phyloP scores from a whole-genome alignment of 2,797 vertebrate species.

The Anguilla pacifica region DNA sequence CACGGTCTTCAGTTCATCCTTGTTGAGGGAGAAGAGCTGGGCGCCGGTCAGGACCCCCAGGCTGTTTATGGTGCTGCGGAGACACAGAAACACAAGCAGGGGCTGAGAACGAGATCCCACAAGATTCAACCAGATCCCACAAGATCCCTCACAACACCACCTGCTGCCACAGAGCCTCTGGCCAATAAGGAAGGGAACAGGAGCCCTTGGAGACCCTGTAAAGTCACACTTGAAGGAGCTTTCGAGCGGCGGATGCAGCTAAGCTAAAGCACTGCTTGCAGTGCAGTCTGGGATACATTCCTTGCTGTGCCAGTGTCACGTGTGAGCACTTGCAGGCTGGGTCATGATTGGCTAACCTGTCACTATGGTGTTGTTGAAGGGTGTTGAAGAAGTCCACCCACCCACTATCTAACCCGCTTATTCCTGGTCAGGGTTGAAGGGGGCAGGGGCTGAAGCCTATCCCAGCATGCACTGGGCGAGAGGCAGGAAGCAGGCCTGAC shows the following conservation, averaged over 20 bases:
- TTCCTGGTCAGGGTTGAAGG: no score
- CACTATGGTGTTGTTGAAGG: no score
- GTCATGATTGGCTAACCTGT: no score
- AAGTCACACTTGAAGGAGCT: neutral
- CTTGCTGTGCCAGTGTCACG: neutral
- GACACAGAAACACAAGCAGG: neutral
- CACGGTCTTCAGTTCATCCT: slow-evolving; percentile 92
- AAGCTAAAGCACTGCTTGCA: neutral
- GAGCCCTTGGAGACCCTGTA: neutral
- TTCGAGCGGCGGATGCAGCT: no score
- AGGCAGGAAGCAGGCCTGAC: slow-evolving; percentile 48
- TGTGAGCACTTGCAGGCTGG: no score
- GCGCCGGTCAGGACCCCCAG: slow-evolving; percentile 92
- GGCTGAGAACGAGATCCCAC: neutral
- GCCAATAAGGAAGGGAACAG: neutral
- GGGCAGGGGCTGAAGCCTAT: no score
- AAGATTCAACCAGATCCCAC: neutral
- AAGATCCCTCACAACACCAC: neutral
- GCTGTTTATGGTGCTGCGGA: slow-evolving; percentile 85
- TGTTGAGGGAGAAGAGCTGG: slow-evolving; percentile 96
- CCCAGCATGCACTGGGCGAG: no score
- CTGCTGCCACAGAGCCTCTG: neutral
- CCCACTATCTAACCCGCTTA: no score
- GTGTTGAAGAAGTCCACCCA: no score
- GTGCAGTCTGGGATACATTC: slow-evolving; percentile 2